Percentiles rank a stretch among this genome's conserved stretches.
Evolutionary conservation across 2,888 invertebrate species (phyloP).

Genomic region (Tenodera sinensis): DNA sequence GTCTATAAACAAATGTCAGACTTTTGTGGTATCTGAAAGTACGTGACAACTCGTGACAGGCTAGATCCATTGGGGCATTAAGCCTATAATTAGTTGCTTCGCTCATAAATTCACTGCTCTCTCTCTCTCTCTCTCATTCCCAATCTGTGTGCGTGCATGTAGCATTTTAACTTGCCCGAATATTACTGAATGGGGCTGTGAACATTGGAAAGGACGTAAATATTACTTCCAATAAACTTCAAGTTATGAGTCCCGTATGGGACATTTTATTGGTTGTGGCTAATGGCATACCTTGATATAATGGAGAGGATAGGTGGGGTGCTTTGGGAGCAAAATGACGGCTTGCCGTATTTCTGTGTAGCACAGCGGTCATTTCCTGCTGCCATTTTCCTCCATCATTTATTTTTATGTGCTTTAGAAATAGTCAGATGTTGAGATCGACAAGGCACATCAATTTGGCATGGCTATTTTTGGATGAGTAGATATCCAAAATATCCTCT

Average conservation of each 20-base stretch:
- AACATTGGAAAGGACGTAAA: not conserved
- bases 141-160: too few species aligned
- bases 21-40: too few species aligned
- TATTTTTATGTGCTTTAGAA: not conserved
- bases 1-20: too few species aligned
- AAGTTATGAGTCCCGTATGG: not conserved
- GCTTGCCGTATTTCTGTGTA: not conserved
- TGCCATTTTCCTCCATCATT: not conserved
- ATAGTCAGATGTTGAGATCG: not conserved
- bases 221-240: not conserved
- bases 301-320: not conserved
- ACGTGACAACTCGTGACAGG: too few species aligned
- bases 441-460: not conserved
- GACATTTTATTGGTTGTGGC: not conserved
- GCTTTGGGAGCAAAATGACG: not conserved
- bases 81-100: too few species aligned
- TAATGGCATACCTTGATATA: not conserved
- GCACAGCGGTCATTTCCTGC: not conserved
- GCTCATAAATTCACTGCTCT: too few species aligned
- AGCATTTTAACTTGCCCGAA: too few species aligned
- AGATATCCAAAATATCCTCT: too few species aligned
- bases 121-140: too few species aligned
- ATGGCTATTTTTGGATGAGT: too few species aligned
- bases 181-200: not conserved
- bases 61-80: too few species aligned